phyloP scores from a whole-genome alignment of 2,888 invertebrate species.

The Gisinianus flammeolus region DNA sequence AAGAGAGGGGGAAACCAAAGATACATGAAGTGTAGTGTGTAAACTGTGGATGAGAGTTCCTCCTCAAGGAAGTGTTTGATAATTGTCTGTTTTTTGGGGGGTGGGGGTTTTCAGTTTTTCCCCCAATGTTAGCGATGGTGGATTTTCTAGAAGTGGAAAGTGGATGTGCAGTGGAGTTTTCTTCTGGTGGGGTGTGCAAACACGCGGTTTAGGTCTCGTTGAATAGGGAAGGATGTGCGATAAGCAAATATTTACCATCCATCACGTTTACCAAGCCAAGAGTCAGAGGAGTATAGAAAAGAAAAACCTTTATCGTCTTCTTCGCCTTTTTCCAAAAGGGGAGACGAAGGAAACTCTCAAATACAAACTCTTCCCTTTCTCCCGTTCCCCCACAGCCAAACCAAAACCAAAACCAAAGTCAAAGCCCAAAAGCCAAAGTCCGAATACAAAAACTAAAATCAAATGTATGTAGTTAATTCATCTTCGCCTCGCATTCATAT shows the following conservation, averaged over 20 bases:
- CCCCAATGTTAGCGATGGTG: not conserved
- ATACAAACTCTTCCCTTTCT: not conserved
- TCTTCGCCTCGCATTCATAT: not conserved
- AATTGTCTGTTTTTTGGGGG: conserved; percentile 6
- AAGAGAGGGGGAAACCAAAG: not conserved
- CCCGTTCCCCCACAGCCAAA: not conserved
- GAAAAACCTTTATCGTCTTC: conserved; percentile 19
- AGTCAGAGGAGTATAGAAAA: not conserved
- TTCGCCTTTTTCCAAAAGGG: conserved; percentile 3
- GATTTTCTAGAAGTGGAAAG: no score
- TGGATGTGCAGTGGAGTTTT: not conserved
- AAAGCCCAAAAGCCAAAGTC: not conserved
- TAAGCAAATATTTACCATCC: conserved; percentile 56
- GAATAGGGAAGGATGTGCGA: conserved; percentile 49
- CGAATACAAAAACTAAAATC: not conserved
- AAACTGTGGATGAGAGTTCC: conserved; percentile 16
- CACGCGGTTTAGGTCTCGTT: conserved; percentile 2
- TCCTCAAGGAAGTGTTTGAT: conserved; percentile 21
- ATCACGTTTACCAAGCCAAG: conserved; percentile 39
- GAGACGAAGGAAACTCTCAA: not conserved
- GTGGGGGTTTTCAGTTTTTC: not conserved
- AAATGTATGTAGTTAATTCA: not conserved
- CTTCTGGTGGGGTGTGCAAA: conserved; percentile 14
- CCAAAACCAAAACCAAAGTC: not conserved
- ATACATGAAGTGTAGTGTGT: not conserved